Conservation (phyloP, 2,888 invertebrate genomes). For the Notodonta ziczac region DNA sequence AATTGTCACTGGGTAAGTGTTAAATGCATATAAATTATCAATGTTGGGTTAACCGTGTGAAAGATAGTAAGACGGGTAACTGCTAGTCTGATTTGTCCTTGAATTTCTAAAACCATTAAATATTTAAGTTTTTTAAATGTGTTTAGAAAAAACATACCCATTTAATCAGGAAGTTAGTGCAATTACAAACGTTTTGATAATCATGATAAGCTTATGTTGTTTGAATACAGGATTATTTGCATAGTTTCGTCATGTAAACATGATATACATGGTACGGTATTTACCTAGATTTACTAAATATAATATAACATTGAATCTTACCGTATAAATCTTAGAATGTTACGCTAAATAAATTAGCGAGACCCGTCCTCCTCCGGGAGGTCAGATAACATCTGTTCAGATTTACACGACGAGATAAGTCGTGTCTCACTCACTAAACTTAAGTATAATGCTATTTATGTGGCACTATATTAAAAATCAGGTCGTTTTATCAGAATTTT, state of each 20-base stretch:
- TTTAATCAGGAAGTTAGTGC: neutral
- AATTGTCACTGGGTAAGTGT: too few relatives aligned
- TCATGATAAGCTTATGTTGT: slow-evolving; percentile 15
- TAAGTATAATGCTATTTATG: slow-evolving; percentile 22
- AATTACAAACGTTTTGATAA: slow-evolving; percentile 3
- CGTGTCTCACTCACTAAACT: slow-evolving; percentile 14
- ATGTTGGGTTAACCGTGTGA: too few relatives aligned
- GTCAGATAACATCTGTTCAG: slow-evolving; percentile 61
- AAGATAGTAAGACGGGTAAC: too few relatives aligned
- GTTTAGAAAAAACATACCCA: too few relatives aligned
- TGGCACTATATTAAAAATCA: slow-evolving; percentile 7
- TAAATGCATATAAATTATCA: too few relatives aligned
- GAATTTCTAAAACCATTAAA: too few relatives aligned
- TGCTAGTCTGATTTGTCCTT: too few relatives aligned
- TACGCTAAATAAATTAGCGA: slow-evolving; percentile 56
- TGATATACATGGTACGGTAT: slow-evolving; percentile 6
- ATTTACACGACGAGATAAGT: slow-evolving; percentile 54
- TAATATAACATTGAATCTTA: slow-evolving; percentile 21
- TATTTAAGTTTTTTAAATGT: too few relatives aligned
- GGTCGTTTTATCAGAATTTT: neutral
- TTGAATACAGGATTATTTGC: slow-evolving; percentile 1
- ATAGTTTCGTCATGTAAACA: neutral
- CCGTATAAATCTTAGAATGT: slow-evolving; percentile 46
- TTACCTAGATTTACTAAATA: slow-evolving; percentile 20
- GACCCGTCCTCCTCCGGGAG: slow-evolving; percentile 45